Base-by-base conservation (phyloP, 2,888 invertebrate species). In the Rotaria magnacalcarata region DNA sequence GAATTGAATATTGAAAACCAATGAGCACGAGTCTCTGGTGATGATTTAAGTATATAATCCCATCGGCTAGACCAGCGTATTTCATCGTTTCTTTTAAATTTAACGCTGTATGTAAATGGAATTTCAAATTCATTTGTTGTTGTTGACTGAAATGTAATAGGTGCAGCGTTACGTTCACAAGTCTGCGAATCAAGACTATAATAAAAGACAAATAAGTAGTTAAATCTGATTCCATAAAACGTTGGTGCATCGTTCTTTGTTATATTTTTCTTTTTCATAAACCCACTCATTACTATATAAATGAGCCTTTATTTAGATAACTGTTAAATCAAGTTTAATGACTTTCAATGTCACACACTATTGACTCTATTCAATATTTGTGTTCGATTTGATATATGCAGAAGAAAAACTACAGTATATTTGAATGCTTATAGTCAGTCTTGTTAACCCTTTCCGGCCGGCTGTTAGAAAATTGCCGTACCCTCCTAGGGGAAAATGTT, bases 1-100 rank as follows among this genome's bases (percentile, higher is more conserved):
- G 97, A 97, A 92, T 99, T 99, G 87, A 99, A 93, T 89, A 99
- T 99, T 88, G 96, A 91, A 91, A 98, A 97, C 98, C 97, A 98
- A 91, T 98, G 97, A 89, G 98, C 97, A 90, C 97, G 97, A 0
- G 97, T 96, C 90, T 97, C 96, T 0, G 96, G 97, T 95, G 97
- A 96, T 0, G 97, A 96, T 91, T 97, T 96, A 87, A 99, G 92
- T 88, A 99, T 97, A 91, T 99, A 99, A 91, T 99, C 99, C 99
- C 99, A 99, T 89, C 99, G 93, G 0, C 97, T 97, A 0, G 97
- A 97, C 99, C 98, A 99, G 92, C 96, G 97, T 21, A 96, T 90
- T 6, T 89, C 88, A 21, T 89, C 89, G 87, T 90, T 89, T 87
- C 89, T 88, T 52, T 86, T 86, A 58, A 52, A 88, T n/a, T 87